Conservation (phyloP, 2,797 vertebrate genomes). For the Paratrypauchen microcephalus region DNA sequence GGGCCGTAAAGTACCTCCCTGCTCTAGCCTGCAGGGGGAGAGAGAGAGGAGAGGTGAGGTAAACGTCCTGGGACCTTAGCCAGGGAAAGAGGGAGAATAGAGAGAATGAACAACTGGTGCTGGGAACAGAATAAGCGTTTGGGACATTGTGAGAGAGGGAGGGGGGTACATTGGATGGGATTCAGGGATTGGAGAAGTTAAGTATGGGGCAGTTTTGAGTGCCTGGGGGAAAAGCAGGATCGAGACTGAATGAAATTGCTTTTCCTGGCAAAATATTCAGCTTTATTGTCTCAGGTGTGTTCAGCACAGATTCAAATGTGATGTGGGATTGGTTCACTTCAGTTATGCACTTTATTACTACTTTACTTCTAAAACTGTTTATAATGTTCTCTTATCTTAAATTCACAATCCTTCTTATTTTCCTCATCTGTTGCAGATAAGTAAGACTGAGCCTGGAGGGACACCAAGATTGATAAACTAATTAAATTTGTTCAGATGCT, state of each 20-base stretch:
- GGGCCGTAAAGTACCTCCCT: conserved; percentile 68
- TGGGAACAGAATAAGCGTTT: conserved; percentile 35
- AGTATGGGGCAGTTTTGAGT: conserved; percentile 54
- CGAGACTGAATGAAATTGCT: conserved; percentile 59
- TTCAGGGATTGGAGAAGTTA: conserved; percentile 64
- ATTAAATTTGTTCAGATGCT: conserved; percentile 1
- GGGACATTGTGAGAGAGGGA: background rate
- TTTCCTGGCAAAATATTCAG: conserved; percentile 69
- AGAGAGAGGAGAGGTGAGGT: conserved; percentile 22
- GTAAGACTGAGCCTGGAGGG: background rate
- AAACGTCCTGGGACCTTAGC: conserved; percentile 29
- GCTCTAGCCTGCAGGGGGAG: conserved; percentile 52
- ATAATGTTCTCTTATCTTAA: background rate
- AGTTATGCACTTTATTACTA: background rate
- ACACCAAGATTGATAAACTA: conserved; percentile 2
- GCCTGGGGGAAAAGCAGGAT: conserved; percentile 35
- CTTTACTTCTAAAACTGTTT: background rate
- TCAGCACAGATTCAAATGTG: conserved; percentile 46
- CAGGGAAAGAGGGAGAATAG: background rate
- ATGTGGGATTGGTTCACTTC: conserved; percentile 28
- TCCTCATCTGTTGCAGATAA: background rate
- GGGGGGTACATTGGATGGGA: conserved; percentile 34
- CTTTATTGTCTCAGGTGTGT: conserved; percentile 79
- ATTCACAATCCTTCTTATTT: background rate
- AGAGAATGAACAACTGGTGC: conserved; percentile 34